phyloP scores from a whole-genome alignment of 2,888 invertebrate species.

The Lypha dubia region DNA sequence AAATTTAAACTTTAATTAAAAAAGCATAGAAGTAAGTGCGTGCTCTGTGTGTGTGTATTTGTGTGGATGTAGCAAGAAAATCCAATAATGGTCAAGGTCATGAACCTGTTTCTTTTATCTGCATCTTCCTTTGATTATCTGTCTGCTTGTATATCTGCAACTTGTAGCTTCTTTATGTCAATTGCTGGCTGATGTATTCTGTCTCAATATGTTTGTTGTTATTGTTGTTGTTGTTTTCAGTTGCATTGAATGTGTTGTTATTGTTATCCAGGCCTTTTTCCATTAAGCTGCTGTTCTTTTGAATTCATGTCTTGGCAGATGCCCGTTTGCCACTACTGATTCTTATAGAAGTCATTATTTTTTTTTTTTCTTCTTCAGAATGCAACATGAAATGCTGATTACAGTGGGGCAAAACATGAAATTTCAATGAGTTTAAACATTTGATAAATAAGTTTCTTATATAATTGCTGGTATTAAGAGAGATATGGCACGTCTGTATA shows the following conservation, averaged over 20 bases:
- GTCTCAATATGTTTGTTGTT: too few relatives aligned
- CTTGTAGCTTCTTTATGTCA: background rate
- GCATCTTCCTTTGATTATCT: slow-evolving; percentile 28
- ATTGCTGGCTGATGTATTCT: slow-evolving; percentile 14
- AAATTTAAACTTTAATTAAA: slow-evolving; percentile 30
- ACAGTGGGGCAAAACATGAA: background rate
- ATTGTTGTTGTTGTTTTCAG: background rate
- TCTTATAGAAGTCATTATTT: background rate
- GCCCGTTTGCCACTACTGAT: background rate
- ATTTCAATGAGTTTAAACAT: too few relatives aligned
- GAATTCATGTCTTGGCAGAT: slow-evolving; percentile 11
- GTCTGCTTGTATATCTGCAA: slow-evolving; percentile 17
- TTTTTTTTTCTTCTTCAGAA: background rate
- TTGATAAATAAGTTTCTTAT: too few relatives aligned
- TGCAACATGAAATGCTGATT: slow-evolving; percentile 15
- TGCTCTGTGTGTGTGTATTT: background rate
- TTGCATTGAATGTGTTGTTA: background rate
- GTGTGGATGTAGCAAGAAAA: slow-evolving; percentile 1
- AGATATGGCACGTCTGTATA: too few relatives aligned
- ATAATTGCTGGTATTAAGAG: too few relatives aligned
- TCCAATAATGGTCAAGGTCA: slow-evolving; percentile 74
- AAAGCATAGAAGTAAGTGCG: background rate
- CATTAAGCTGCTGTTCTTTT: slow-evolving; percentile 4
- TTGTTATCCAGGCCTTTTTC: slow-evolving; percentile 14
- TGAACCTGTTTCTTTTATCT: slow-evolving; percentile 51